phyloP scores from a whole-genome alignment of 2,888 invertebrate species.

The Drosophila engyochracea region DNA sequence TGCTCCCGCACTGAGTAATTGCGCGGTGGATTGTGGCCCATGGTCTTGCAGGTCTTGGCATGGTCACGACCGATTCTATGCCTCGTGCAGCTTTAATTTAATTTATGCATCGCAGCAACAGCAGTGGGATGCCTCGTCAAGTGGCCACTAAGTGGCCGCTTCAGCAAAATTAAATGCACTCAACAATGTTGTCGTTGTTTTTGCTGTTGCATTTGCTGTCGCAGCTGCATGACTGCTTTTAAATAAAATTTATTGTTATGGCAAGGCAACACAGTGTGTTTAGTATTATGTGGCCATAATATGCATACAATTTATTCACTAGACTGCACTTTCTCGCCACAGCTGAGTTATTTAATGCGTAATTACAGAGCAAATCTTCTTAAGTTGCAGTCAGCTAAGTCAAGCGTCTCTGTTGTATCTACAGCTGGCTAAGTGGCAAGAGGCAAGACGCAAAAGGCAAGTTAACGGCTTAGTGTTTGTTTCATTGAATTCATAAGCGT shows the following conservation, averaged over 20 bases:
- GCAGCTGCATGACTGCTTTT: constrained; percentile 47
- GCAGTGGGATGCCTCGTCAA: constrained; percentile 30
- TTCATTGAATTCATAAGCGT: constrained; percentile 74
- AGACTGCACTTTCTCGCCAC: constrained; percentile 34
- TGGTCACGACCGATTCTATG: constrained; percentile 45
- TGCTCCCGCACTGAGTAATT: constrained; percentile 69
- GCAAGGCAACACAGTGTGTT: constrained; percentile 71
- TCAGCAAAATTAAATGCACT: constrained; percentile 75
- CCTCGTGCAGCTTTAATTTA: constrained; percentile 69
- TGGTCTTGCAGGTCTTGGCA: constrained; percentile 20
- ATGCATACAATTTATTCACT: constrained; percentile 64
- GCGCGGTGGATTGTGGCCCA: constrained; percentile 45
- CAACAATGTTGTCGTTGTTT: constrained; percentile 49
- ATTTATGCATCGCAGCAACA: constrained; percentile 62
- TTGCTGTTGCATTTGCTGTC: constrained; percentile 30
- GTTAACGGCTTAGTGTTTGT: constrained; percentile 63
- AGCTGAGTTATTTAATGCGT: constrained; percentile 72
- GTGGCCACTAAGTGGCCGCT: constrained; percentile 74
- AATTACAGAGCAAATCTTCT: constrained; percentile 69
- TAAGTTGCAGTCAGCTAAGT: constrained; percentile 25
- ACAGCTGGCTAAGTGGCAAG: constrained; percentile 18
- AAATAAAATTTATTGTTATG: constrained; percentile 71
- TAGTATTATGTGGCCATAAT: constrained; percentile 69
- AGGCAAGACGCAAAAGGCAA: constrained; percentile 14
- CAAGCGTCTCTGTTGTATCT: not conserved